Percentiles rank a stretch among this genome's conserved stretches.
phyloP scores from a whole-genome alignment of 1,140 invertebrate genomes.

The Zaprionus vittiger region DNA sequence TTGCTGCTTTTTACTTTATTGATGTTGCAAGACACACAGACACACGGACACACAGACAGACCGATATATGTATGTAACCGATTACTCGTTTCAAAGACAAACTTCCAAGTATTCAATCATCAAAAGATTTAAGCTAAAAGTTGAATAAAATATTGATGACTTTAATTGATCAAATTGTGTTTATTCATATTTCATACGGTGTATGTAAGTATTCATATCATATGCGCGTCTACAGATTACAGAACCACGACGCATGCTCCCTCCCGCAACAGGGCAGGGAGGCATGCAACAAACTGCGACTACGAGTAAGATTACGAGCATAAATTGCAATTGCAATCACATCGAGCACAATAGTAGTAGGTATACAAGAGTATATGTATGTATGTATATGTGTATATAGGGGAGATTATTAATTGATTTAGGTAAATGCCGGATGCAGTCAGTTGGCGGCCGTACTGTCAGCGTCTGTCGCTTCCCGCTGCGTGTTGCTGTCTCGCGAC shows the following conservation, averaged over 20 bases:
- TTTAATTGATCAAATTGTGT: slow-evolving; percentile 44
- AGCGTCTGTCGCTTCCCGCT: background rate
- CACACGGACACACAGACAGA: slow-evolving; percentile 6
- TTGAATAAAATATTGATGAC: slow-evolving; percentile 80
- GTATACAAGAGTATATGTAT: slow-evolving; percentile 1
- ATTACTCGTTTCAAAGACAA: slow-evolving; percentile 45
- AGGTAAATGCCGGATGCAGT: slow-evolving; percentile 72
- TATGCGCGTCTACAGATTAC: slow-evolving; percentile 49
- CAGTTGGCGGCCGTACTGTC: slow-evolving; percentile 13
- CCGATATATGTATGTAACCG: slow-evolving; percentile 21
- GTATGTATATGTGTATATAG: slow-evolving; percentile 38
- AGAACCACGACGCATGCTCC: slow-evolving; percentile 12
- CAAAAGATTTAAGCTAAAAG: slow-evolving; percentile 68
- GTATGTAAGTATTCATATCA: slow-evolving; percentile 32
- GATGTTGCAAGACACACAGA: slow-evolving; percentile 28
- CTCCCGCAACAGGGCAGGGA: background rate
- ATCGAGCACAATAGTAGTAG: slow-evolving; percentile 43
- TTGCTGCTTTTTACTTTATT: slow-evolving; percentile 74
- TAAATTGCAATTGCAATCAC: slow-evolving; percentile 41
- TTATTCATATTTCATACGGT: slow-evolving; percentile 36
- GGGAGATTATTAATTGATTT: slow-evolving; percentile 66
- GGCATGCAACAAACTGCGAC: slow-evolving; percentile 15
- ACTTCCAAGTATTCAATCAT: slow-evolving; percentile 71
- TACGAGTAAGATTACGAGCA: slow-evolving; percentile 30
- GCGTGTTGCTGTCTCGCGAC: slow-evolving; percentile 21